Base-by-base conservation (phyloP, 2,113 vertebrate genomes). In the Rostratula benghalensis region DNA sequence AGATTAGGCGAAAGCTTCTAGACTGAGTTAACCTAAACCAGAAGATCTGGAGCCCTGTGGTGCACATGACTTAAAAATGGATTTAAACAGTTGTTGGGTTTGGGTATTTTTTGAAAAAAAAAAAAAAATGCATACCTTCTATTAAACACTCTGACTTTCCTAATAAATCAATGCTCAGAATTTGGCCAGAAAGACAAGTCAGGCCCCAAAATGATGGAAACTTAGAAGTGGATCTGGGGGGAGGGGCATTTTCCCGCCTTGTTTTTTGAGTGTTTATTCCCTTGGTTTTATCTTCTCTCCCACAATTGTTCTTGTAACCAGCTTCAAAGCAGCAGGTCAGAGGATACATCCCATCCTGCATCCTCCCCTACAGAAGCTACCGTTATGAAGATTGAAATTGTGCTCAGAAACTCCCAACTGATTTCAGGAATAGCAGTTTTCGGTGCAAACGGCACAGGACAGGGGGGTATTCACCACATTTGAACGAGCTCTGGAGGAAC, bases 1-100 rank as follows among this genome's bases (percentile, higher is more conserved):
- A 91, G 48, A 46, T 97, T 75, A 71, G 57, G 87, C 73, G 21
- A 48, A 84, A 93, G 33, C 31, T 46, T 63, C n/a, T 39, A 69
- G 63, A 85, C 45, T 65, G 25, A 69, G 73, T 89, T 78, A 90
- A 84, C 8, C 2, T 11, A 68, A 92, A 43, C 67, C 60, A 89
- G 79, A 89, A 73, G 3, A 87, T 63, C 21, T 57, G 67, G 57
- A 71, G 22, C 56, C 24, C 20, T 53, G 21, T 11, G 17, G 20
- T 48, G 22, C 18, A 22, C 50, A 37, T 61, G 79, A 75, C 71
- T 87, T 90, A 24, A 93, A 91, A 94, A 65, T 2, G 0, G 0
- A 23, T 65, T 92, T 45, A 70, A 82, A 20, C 28, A 13, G 25
- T 54, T 54, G 16, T 30, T 54, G 53, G 15, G 15, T 7, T 30